These are phyloP conservation scores for Antidorcas marsupialis DNA, from an alignment of 2,113 vertebrate species.

Conservation along the genomic window DNA sequence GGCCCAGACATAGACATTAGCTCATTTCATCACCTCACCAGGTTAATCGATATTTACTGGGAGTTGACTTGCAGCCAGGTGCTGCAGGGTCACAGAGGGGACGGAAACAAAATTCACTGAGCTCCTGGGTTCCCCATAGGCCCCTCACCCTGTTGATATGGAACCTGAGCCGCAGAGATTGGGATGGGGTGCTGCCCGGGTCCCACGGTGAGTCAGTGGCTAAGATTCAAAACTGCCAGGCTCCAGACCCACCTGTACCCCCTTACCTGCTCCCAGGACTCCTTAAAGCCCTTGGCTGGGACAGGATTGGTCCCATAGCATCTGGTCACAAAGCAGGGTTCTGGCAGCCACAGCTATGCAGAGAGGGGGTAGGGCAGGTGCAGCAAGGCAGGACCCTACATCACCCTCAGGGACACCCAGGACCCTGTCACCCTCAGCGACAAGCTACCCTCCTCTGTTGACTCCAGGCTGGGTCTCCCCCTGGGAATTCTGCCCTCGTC, in stretches of 20 bases:
- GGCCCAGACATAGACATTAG: not conserved
- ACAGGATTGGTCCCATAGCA: not conserved
- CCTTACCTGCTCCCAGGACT: not conserved
- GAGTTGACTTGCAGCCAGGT: rapidly evolving
- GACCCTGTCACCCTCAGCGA: not conserved
- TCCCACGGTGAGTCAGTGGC: not conserved
- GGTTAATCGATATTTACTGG: not conserved
- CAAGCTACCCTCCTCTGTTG: not conserved
- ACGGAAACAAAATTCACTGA: not conserved
- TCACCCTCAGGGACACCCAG: not conserved
- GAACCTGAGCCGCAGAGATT: rapidly evolving
- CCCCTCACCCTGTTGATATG: not conserved
- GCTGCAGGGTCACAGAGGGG: rapidly evolving
- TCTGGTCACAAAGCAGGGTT: not conserved
- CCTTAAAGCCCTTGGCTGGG: not conserved
- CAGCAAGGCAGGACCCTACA: not conserved
- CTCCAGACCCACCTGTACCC: not conserved
- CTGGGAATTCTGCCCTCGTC: not conserved
- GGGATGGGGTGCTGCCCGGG: not conserved
- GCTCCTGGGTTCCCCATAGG: not conserved
- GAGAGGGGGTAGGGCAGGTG: not conserved
- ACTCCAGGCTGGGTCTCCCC: not conserved
- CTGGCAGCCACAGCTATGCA: not conserved
- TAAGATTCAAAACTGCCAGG: not conserved
- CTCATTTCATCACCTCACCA: not conserved